Evolutionary conservation across 2,113 vertebrate genomes (phyloP).

Genomic region (Aptenodytes patagonicus): DNA sequence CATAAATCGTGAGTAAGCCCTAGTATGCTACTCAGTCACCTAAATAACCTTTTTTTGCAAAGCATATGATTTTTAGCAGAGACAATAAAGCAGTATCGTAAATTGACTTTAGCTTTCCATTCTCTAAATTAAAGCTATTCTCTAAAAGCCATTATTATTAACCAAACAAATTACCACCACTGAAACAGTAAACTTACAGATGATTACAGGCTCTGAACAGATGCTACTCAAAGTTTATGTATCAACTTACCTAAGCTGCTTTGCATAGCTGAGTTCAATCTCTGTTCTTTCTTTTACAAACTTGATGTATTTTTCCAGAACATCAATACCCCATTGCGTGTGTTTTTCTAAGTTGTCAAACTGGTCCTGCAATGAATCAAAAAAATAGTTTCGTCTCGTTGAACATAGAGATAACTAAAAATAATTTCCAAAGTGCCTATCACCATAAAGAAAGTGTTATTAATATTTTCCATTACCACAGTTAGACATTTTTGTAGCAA

Average conservation of each 20-base stretch:
- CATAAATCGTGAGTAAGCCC: not conserved
- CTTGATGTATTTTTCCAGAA: constrained; percentile 94
- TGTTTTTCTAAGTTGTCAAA: constrained; percentile 98
- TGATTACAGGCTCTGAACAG: not conserved
- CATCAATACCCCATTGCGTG: constrained; percentile 94
- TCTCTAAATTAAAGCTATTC: not conserved
- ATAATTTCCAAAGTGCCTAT: not conserved
- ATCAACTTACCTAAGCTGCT: constrained; percentile 95
- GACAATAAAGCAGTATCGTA: not conserved
- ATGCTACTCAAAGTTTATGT: not conserved
- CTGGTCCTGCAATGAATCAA: constrained; percentile 84
- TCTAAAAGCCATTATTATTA: not conserved
- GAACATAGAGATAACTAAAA: not conserved
- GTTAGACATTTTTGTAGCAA: not conserved
- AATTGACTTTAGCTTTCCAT: not conserved
- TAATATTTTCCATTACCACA: constrained; percentile 40
- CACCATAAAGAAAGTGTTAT: not conserved
- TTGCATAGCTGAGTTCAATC: constrained; percentile 96
- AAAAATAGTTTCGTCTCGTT: not conserved
- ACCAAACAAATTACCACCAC: not conserved
- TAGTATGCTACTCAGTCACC: not conserved
- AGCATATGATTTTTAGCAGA: not conserved
- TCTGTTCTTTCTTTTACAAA: constrained; percentile 96
- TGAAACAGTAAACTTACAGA: not conserved
- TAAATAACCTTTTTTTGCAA: not conserved